Base-by-base conservation (phyloP, 2,888 invertebrate species). In the Atrina japonica region DNA sequence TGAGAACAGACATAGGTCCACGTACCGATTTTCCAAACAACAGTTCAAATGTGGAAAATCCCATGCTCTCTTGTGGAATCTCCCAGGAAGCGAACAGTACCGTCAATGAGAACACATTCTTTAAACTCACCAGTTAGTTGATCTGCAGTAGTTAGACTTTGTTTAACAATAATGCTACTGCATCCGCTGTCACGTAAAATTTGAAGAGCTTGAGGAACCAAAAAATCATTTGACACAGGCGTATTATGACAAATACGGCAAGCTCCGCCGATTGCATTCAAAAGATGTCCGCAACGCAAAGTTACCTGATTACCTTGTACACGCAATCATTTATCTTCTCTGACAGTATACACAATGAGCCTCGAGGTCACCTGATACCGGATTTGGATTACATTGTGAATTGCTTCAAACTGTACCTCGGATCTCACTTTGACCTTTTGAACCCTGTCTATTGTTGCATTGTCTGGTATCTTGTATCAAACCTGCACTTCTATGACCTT, bases 181-280 rank as follows among this genome's bases (percentile, higher is more conserved):
- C 70, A 75, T 0, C 70, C 74, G 25, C 64, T 74, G 21, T 76
- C 74, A 27, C 76, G 30, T 16, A 76, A 35, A 1, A 70, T 60
- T 18, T 16, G 45, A 14, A 70, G 56, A 1, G 14, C 1, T 1
- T 23, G 14, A 1, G 53, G 6, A 14, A 50, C 67, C n/a, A 60
- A 27, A 47, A 47, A 45, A 5, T 29, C 45, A 23, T 3, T 16
- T n/a, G 25, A 27, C 7, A 27, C n/a, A 5, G 45, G 16, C 29
- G 29, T 49, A 2, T 2, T 6, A 27, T 49, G 27, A 49, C 60
- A 60, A 27, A 45, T 27, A n/a, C 29, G 2, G 27, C 65, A 65
- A 3, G 55, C 45, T 0, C 45, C 65, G 7, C 65, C 55, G 1
- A 65, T 18, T 1, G 55, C 43, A 2, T 53, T 53, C 1, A 65